phyloP scores from a whole-genome alignment of 2,113 vertebrate species.

The Procavia capensis region DNA sequence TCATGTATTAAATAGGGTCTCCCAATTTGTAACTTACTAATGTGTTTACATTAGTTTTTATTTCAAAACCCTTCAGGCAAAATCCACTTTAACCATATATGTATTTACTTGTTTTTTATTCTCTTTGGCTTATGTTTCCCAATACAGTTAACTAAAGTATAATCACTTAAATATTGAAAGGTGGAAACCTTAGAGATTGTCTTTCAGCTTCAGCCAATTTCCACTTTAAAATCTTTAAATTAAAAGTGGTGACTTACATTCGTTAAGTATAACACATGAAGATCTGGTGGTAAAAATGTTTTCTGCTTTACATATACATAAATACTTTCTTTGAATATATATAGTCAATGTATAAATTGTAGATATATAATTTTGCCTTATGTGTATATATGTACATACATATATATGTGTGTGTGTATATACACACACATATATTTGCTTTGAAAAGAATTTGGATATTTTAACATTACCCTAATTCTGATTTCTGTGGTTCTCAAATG shows the following conservation, averaged over 20 bases:
- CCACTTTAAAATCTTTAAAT: slow-evolving; percentile 6
- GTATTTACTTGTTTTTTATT: neutral
- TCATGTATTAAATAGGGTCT: too few species aligned
- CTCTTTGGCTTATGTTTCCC: neutral
- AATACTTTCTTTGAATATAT: neutral
- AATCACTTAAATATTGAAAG: slow-evolving; percentile 14
- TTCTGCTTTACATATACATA: neutral
- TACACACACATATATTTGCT: neutral
- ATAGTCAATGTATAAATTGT: too few species aligned
- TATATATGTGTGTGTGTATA: too few species aligned
- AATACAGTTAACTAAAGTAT: neutral
- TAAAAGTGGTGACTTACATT: slow-evolving; percentile 25
- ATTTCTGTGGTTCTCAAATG: slow-evolving; percentile 49
- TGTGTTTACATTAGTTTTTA: slow-evolving; percentile 29
- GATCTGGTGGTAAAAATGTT: neutral
- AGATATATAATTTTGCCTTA: too few species aligned
- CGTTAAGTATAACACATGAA: neutral
- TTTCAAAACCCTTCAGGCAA: slow-evolving; percentile 40
- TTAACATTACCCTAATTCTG: neutral
- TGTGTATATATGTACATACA: too few species aligned
- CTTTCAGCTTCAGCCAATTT: slow-evolving; percentile 18
- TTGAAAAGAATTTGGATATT: slow-evolving; percentile 8
- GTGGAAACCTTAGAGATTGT: neutral
- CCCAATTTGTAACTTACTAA: too few species aligned
- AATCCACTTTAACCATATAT: neutral